Evolutionary conservation across 23 tunicate species (phyloP).

Genomic region (Diplosoma virens): DNA sequence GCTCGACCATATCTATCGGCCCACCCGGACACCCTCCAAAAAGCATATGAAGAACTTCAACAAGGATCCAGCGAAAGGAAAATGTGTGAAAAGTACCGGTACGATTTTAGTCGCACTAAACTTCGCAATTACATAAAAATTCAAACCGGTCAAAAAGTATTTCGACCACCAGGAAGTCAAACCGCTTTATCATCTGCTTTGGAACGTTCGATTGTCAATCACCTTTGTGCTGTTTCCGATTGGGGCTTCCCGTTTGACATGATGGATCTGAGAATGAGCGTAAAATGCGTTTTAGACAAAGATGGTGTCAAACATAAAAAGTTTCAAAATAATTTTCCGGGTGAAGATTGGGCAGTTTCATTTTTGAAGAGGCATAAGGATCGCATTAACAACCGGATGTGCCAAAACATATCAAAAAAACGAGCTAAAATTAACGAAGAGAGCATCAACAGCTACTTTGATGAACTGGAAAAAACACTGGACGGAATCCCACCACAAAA

Average conservation of each 20-base stretch:
- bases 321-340: slow-evolving; percentile 3
- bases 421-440: too few species aligned
- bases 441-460: too few species aligned
- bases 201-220: slow-evolving; percentile 5
- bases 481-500: background rate
- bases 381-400: background rate
- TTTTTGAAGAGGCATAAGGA: slow-evolving; percentile 7
- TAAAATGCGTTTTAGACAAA: background rate
- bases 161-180: slow-evolving; percentile 20
- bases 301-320: background rate
- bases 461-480: background rate
- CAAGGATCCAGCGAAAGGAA: background rate
- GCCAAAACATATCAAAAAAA: slow-evolving; percentile 1
- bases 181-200: background rate
- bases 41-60: background rate
- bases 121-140: too few species aligned
- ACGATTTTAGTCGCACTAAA: too few species aligned
- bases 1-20: background rate
- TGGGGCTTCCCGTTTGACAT: background rate
- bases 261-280: background rate
- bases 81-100: background rate
- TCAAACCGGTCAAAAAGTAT: too few species aligned
- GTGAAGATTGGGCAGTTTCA: slow-evolving; percentile 1
- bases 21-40: background rate
- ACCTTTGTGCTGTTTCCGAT: background rate